Evolutionary conservation across 2,113 vertebrate genomes (phyloP).

Genomic region (Argyrosomus japonicus): DNA sequence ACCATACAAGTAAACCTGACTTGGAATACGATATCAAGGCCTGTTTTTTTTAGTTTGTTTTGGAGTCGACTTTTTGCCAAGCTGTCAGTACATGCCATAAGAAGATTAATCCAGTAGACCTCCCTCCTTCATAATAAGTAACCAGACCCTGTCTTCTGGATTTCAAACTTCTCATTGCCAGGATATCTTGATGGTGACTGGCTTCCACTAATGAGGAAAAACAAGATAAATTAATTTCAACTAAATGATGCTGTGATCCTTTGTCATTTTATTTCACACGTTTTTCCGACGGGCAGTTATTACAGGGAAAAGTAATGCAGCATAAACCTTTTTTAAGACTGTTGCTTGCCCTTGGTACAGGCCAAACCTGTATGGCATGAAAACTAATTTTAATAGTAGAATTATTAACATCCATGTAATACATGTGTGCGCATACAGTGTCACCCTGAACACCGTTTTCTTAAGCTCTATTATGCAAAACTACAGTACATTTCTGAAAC

Average conservation of each 20-base stretch:
- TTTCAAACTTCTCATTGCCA: constrained; percentile 19
- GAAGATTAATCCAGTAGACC: constrained; percentile 37
- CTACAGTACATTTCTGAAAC: neutral
- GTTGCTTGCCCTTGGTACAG: neutral
- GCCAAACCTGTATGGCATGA: no score
- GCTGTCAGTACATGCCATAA: constrained; percentile 37
- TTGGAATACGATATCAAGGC: constrained; percentile 34
- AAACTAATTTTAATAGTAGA: constrained; percentile 1
- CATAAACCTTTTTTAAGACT: neutral
- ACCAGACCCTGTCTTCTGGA: constrained; percentile 23
- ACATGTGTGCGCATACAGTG: neutral
- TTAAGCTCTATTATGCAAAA: constrained; percentile 2
- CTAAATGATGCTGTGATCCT: constrained; percentile 7
- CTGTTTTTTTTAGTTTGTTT: constrained; percentile 36
- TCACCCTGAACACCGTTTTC: neutral
- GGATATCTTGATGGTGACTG: constrained; percentile 24
- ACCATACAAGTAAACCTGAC: constrained; percentile 16
- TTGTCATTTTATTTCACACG: constrained; percentile 3
- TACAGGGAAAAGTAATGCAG: neutral
- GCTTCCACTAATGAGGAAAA: constrained; percentile 35
- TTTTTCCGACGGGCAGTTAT: neutral
- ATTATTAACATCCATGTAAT: neutral
- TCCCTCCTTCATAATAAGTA: constrained; percentile 18
- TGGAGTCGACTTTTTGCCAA: constrained; percentile 18
- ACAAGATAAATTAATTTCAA: constrained; percentile 25